Evolutionary conservation across 2,113 vertebrate genomes (phyloP).

Genomic region (Prietella phreatophila): DNA sequence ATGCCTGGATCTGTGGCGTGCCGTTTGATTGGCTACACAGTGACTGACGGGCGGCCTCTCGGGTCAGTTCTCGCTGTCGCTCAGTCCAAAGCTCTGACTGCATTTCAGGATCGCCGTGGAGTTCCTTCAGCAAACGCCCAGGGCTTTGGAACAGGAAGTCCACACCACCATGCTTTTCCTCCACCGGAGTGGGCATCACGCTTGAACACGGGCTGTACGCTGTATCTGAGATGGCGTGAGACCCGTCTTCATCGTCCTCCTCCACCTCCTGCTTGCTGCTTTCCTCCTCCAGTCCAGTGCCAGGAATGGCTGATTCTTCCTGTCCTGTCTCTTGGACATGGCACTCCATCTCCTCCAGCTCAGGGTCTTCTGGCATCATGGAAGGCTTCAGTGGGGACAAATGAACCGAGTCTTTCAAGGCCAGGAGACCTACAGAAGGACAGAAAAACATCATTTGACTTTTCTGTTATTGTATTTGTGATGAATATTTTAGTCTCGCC

Average conservation of each 20-base stretch:
- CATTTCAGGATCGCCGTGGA: conserved; percentile 84
- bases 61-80: conserved; percentile 82
- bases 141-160: conserved; percentile 90
- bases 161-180: conserved; percentile 81
- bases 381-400: conserved; percentile 67
- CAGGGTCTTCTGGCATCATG: conserved; percentile 51
- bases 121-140: conserved; percentile 80
- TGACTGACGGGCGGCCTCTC: conserved; percentile 79
- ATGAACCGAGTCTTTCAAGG: conserved; percentile 66
- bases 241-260: conserved; percentile 73
- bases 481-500: not conserved
- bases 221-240: conserved; percentile 89
- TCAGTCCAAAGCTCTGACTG: conserved; percentile 89
- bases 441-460: not conserved
- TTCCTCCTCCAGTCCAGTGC: conserved; percentile 33
- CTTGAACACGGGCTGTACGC: conserved; percentile 92
- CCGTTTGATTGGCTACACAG: conserved; percentile 73
- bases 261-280: conserved; percentile 71
- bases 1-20: conserved; percentile 83
- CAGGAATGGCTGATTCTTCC: not conserved
- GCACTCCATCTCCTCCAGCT: conserved; percentile 54
- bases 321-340: conserved; percentile 26
- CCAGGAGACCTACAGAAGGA: conserved; percentile 61
- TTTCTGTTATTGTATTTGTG: not conserved
- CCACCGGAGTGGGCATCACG: conserved; percentile 88